phyloP scores from a whole-genome alignment of 2,113 vertebrate genomes.

The Raja brachyura region DNA sequence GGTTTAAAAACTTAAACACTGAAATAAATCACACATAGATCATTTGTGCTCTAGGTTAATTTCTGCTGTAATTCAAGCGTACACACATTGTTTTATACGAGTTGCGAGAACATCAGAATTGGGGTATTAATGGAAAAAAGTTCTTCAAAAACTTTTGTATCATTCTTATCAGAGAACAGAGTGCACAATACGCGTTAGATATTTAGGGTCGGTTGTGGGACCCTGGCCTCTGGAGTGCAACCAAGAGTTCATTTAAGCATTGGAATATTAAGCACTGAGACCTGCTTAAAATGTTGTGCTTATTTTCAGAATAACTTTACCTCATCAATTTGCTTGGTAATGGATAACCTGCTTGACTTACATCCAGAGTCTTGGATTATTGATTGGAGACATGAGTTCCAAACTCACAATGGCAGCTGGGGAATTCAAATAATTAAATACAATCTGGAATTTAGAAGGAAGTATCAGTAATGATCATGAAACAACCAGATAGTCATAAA shows the following conservation, averaged over 20 bases:
- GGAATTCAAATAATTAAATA: too few species aligned
- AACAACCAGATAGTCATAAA: too few species aligned
- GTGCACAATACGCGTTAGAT: background rate
- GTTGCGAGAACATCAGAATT: background rate
- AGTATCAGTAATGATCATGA: too few species aligned
- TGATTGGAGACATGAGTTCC: too few species aligned
- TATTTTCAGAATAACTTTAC: background rate
- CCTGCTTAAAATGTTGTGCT: background rate
- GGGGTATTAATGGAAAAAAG: background rate
- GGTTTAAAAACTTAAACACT: background rate
- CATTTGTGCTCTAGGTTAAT: background rate
- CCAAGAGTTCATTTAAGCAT: background rate
- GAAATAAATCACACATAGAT: background rate
- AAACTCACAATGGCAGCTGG: too few species aligned
- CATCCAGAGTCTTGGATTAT: too few species aligned
- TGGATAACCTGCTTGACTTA: too few species aligned
- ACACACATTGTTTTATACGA: background rate
- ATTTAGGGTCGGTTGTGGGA: background rate
- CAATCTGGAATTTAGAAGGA: too few species aligned
- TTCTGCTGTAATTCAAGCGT: background rate
- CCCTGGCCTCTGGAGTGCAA: background rate
- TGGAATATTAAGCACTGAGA: background rate
- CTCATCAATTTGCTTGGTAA: background rate
- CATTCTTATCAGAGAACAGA: background rate
- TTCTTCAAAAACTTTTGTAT: background rate